These are phyloP conservation scores for Metopolophium dirhodum DNA, from an alignment of 1,140 invertebrate genomes.

Conservation along the genomic window DNA sequence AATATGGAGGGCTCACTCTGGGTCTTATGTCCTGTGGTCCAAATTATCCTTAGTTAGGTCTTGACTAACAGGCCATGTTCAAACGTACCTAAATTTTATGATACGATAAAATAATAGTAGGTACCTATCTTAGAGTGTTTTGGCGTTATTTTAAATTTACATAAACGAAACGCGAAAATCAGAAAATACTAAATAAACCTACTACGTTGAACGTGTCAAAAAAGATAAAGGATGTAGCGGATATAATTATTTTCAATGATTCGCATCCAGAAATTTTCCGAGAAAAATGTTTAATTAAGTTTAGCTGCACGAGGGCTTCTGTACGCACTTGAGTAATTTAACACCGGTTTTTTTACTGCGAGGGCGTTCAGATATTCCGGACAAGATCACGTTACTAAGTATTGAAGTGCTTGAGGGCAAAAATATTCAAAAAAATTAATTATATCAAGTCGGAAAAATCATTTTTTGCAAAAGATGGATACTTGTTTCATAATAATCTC, in stretches of 20 bases:
- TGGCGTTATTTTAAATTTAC: too few species aligned
- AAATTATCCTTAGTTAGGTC: too few species aligned
- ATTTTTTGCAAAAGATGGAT: neutral
- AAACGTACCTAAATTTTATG: too few species aligned
- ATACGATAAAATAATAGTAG: too few species aligned
- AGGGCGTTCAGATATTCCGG: too few species aligned
- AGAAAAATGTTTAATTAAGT: neutral
- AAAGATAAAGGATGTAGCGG: neutral
- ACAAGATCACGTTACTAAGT: neutral
- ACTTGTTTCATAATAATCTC: neutral
- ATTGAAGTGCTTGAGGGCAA: neutral
- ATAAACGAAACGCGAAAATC: too few species aligned
- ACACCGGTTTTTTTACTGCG: neutral
- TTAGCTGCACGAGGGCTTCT: neutral
- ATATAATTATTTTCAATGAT: neutral
- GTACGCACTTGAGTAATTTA: neutral
- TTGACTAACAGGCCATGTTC: too few species aligned
- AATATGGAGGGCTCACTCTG: too few species aligned
- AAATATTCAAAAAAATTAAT: neutral
- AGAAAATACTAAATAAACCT: neutral
- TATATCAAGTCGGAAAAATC: neutral
- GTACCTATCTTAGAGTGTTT: too few species aligned
- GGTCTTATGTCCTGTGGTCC: too few species aligned
- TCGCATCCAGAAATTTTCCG: neutral
- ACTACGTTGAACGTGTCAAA: neutral